phyloP scores from a whole-genome alignment of 2,113 vertebrate species.

The Lampris incognitus region DNA sequence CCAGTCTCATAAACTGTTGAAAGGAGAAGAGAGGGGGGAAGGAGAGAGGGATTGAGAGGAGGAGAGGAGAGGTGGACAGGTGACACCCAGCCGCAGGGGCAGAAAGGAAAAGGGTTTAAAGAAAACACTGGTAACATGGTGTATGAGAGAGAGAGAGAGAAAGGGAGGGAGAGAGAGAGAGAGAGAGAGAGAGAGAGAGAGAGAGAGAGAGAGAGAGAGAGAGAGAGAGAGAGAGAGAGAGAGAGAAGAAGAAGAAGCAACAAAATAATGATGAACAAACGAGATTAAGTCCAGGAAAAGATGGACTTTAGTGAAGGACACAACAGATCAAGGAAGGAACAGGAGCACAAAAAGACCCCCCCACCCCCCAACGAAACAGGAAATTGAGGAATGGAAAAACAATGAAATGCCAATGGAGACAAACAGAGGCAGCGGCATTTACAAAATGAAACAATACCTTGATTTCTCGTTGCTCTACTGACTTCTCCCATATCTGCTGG shows the following conservation, averaged over 20 bases:
- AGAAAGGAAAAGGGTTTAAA: constrained; percentile 67
- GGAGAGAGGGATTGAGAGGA: constrained; percentile 51
- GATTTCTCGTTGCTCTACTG: constrained; percentile 98
- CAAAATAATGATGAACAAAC: neutral
- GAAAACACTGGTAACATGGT: constrained; percentile 26
- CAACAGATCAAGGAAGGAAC: neutral
- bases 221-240: too few relatives aligned
- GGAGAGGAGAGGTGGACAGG: constrained; percentile 50
- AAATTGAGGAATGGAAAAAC: constrained; percentile 10
- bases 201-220: constrained; percentile 25
- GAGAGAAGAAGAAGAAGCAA: neutral
- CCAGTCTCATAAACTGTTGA: constrained; percentile 97
- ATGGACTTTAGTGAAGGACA: too few relatives aligned
- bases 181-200: neutral
- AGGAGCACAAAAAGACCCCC: neutral
- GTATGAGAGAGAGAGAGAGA: constrained; percentile 4
- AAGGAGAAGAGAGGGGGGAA: constrained; percentile 81
- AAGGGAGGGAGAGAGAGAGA: neutral
- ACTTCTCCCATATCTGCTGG: constrained; percentile 99
- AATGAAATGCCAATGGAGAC: neutral
- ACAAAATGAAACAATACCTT: constrained; percentile 84
- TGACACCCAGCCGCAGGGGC: constrained; percentile 44
- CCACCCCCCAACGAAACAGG: neutral
- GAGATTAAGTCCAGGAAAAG: neutral
- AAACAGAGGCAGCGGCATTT: neutral